phyloP scores from a whole-genome alignment of 2,888 invertebrate genomes.

The Flexamia atlantica region DNA sequence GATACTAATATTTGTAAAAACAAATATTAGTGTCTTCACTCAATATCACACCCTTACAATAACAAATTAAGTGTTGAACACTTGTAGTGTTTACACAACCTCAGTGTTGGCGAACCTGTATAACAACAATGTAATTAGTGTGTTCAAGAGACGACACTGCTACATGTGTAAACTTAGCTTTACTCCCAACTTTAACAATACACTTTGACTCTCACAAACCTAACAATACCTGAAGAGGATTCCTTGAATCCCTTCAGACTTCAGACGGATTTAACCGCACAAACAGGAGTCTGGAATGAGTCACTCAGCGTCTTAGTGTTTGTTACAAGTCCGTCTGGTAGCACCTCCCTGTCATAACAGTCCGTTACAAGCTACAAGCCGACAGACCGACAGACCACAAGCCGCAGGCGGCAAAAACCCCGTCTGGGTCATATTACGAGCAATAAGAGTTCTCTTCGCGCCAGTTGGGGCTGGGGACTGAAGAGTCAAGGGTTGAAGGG shows the following conservation, averaged over 20 bases:
- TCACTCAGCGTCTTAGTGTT: constrained; percentile 17
- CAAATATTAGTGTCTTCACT: too few species aligned
- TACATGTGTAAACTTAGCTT: too few species aligned
- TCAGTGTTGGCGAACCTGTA: too few species aligned
- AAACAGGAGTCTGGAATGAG: background rate
- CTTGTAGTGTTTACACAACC: too few species aligned
- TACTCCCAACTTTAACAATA: background rate
- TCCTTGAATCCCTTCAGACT: background rate
- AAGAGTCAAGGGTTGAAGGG: too few species aligned
- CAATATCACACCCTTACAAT: too few species aligned
- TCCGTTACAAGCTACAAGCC: background rate
- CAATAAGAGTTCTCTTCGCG: background rate
- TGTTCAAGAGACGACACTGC: too few species aligned
- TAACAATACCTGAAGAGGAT: background rate
- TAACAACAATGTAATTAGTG: too few species aligned
- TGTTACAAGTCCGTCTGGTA: background rate
- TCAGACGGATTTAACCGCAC: background rate
- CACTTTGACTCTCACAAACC: too few species aligned
- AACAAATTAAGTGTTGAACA: too few species aligned
- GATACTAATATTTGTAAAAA: too few species aligned
- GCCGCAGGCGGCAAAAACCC: constrained; percentile 9
- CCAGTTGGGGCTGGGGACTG: background rate
- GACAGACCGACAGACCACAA: constrained; percentile 15
- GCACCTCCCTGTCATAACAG: constrained; percentile 41
- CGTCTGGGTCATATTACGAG: background rate